A percentile compares a stretch with the other conserved stretches of the same genome.
phyloP scores from a whole-genome alignment of 2,113 vertebrate genomes.

The Hyaena hyaena region DNA sequence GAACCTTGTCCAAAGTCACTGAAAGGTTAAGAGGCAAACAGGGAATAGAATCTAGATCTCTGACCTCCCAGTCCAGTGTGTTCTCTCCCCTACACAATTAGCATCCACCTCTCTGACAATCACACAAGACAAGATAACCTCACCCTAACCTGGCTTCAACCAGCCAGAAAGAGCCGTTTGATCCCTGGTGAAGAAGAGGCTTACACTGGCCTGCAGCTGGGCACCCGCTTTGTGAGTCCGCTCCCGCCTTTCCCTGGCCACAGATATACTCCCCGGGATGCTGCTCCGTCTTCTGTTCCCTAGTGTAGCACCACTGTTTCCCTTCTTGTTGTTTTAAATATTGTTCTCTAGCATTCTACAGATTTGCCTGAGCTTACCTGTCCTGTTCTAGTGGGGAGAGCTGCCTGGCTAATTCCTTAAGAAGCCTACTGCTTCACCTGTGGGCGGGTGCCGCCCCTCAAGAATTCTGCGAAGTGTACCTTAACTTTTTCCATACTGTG shows the following conservation, averaged over 20 bases:
- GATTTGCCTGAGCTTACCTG: background rate
- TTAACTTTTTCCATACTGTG: background rate
- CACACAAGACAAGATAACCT: background rate
- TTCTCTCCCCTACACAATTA: background rate
- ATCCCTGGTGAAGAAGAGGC: rapidly evolving
- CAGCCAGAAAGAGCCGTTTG: background rate
- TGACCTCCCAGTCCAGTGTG: background rate
- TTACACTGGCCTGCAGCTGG: rapidly evolving
- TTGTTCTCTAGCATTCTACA: background rate
- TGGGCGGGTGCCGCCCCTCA: background rate
- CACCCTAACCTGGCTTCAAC: background rate
- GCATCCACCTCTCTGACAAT: background rate
- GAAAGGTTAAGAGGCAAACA: background rate
- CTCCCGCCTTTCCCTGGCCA: no score
- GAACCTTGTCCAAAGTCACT: background rate
- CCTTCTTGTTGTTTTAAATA: background rate
- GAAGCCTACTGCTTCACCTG: background rate
- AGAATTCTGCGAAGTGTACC: background rate
- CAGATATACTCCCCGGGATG: rapidly evolving
- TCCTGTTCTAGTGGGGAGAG: background rate
- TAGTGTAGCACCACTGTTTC: background rate
- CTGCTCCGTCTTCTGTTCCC: no score
- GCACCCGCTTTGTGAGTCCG: background rate
- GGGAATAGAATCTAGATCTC: background rate
- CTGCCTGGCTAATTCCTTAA: background rate